phyloP scores from a whole-genome alignment of 2,888 invertebrate genomes.

The Dryococelus australis region DNA sequence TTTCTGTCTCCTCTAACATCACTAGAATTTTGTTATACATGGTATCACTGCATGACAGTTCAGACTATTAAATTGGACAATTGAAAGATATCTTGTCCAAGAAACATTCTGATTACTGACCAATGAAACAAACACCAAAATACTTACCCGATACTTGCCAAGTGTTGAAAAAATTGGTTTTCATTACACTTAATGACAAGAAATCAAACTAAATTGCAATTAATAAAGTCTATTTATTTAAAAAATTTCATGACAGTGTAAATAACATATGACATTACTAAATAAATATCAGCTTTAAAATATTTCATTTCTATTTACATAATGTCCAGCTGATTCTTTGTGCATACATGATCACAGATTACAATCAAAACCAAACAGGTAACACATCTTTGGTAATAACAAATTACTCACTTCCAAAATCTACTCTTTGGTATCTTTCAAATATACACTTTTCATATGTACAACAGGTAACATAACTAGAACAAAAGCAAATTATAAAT shows the following conservation, averaged over 20 bases:
- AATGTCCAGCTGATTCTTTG: neutral
- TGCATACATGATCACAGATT: slow-evolving; percentile 9
- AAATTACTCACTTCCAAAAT: neutral
- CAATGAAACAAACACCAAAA: too few species aligned
- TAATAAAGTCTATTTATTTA: too few species aligned
- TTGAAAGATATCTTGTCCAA: too few species aligned
- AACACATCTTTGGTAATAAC: slow-evolving; percentile 16
- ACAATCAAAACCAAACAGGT: neutral
- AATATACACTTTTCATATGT: neutral
- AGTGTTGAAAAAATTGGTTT: too few species aligned
- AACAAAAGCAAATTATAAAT: neutral
- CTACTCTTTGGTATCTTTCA: neutral
- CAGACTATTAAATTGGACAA: too few species aligned
- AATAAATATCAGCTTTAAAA: slow-evolving; percentile 2
- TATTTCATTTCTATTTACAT: neutral
- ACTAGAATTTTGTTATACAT: too few species aligned
- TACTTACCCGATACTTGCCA: too few species aligned
- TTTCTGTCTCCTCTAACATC: too few species aligned
- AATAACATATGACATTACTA: neutral
- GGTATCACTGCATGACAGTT: too few species aligned
- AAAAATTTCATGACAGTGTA: neutral
- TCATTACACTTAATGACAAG: too few species aligned
- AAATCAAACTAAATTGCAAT: too few species aligned
- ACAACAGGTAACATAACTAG: neutral
- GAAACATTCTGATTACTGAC: too few species aligned